Evolutionary conservation across 2,888 invertebrate genomes (phyloP).

Genomic region (Erannis defoliaria): DNA sequence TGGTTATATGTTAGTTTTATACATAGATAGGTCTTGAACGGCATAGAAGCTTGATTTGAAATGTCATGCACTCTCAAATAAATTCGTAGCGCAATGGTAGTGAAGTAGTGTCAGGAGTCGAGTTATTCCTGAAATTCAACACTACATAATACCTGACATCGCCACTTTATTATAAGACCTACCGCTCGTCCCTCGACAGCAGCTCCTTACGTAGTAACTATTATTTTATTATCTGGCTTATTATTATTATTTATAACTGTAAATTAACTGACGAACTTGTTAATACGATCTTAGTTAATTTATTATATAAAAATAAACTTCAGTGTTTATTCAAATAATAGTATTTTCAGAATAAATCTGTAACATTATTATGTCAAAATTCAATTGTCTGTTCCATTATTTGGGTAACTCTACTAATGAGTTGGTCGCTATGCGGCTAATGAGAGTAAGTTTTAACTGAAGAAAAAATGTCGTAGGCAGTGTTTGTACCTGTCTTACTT

Average conservation of each 20-base stretch:
- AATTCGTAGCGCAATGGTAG: slow-evolving; percentile 58
- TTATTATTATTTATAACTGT: background rate
- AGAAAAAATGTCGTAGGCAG: no score
- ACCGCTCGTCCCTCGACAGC: background rate
- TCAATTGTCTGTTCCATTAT: no score
- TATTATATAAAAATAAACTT: background rate
- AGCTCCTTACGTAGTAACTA: background rate
- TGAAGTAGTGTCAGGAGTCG: slow-evolving; percentile 62
- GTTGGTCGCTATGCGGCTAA: no score
- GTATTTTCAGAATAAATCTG: background rate
- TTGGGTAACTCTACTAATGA: no score
- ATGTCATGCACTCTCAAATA: slow-evolving; percentile 62
- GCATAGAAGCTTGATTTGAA: slow-evolving; percentile 24
- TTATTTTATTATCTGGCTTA: background rate
- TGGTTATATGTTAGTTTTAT: no score
- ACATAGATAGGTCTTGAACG: no score
- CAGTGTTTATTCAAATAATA: background rate
- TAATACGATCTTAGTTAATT: background rate
- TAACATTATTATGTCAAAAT: background rate
- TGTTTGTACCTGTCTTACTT: no score
- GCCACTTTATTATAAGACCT: slow-evolving; percentile 50
- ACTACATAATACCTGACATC: slow-evolving; percentile 62
- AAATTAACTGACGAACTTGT: background rate
- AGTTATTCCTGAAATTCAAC: slow-evolving; percentile 74
- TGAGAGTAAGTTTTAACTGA: no score